Percentiles rank a stretch among this genome's conserved stretches.
Evolutionary conservation across 2,113 vertebrate genomes (phyloP).

Genomic region (Xiphophorus maculatus): DNA sequence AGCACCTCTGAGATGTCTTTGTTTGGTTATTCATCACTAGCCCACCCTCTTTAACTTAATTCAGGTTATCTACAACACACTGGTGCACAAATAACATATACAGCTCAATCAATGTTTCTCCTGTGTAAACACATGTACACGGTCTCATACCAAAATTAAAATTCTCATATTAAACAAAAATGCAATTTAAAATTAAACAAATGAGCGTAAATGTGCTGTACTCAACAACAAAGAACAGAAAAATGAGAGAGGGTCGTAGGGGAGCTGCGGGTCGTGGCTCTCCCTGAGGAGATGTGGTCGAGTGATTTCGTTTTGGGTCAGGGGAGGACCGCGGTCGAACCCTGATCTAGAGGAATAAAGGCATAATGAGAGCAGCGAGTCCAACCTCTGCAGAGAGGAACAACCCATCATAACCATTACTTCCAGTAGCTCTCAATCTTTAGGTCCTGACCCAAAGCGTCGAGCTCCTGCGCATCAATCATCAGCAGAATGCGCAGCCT

Average conservation of each 20-base stretch:
- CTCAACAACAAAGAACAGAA: slow-evolving; percentile 16
- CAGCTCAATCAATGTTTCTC: slow-evolving; percentile 29
- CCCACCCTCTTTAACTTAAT: slow-evolving; percentile 55
- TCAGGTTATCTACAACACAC: slow-evolving; percentile 45
- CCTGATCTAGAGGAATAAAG: slow-evolving; percentile 60
- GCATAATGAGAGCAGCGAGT: slow-evolving; percentile 66
- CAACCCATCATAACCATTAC: slow-evolving; percentile 31
- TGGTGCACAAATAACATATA: slow-evolving; percentile 42
- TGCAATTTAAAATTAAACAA: slow-evolving; percentile 34
- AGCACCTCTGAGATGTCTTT: slow-evolving; percentile 46
- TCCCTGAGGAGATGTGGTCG: slow-evolving; percentile 67
- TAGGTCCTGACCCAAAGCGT: slow-evolving; percentile 38
- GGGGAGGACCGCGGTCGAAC: slow-evolving; percentile 51
- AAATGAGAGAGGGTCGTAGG: slow-evolving; percentile 3
- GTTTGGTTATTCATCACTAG: slow-evolving; percentile 63
- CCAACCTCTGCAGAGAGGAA: slow-evolving; percentile 46
- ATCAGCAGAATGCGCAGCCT: slow-evolving; percentile 23
- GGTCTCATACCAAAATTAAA: slow-evolving; percentile 45
- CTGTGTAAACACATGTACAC: slow-evolving; percentile 42
- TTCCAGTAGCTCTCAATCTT: slow-evolving; percentile 47
- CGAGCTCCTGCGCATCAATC: slow-evolving; percentile 2
- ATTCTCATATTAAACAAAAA: slow-evolving; percentile 34
- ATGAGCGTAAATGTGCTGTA: slow-evolving; percentile 24
- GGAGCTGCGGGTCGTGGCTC: slow-evolving; percentile 40
- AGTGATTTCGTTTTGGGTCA: slow-evolving; percentile 54